Base-by-base conservation (phyloP, 1,140 invertebrate genomes). In the Diuraphis noxia region DNA sequence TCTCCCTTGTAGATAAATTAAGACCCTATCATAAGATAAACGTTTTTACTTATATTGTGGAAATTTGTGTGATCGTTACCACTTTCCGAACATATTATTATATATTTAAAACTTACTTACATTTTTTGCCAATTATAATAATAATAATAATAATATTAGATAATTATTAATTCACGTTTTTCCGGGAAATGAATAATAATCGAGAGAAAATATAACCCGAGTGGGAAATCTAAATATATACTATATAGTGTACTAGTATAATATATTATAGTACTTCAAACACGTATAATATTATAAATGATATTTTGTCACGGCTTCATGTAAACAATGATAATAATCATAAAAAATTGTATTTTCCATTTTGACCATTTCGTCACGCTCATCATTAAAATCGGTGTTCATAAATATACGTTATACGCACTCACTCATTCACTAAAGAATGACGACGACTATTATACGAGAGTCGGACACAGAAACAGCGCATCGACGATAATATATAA, bases 321-420 rank as follows among this genome's bases (percentile, higher is more conserved):
- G 30, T 72, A 72, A 72, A 72, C 56, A 72, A 72, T n/a, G 56
- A 72, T n/a, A n/a, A 72, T 72, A n/a, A 72, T 72, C 56, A 72
- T 72, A 72, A 72, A 72, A 72, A 72, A 72, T n/a, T n/a, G n/a
- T n/a, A n/a, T n/a, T n/a, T n/a, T n/a, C n/a, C n/a, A n/a, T n/a
- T n/a, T n/a, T n/a, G 56, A 72, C 56, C 56, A 72, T 72, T 72
- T 72, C 56, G 56, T 72, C 30, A 72, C 56, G 56, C 56, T 72
- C 56, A 72, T 72, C 56, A 72, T 72, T 72, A n/a, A 72, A 72
- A 72, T 72, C 56, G 56, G 56, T n/a, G 56, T 72, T 72, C 56
- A 72, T 72, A 72, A 72, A 72, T 63, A 63, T 63, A 63, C 30
- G 56, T n/a, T 72, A 19, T 72, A 72, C n/a, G n/a, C n/a, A 72